These are phyloP conservation scores for Pogonognathellus flavescens DNA, from an alignment of 1,140 invertebrate genomes.

Conservation along the genomic window DNA sequence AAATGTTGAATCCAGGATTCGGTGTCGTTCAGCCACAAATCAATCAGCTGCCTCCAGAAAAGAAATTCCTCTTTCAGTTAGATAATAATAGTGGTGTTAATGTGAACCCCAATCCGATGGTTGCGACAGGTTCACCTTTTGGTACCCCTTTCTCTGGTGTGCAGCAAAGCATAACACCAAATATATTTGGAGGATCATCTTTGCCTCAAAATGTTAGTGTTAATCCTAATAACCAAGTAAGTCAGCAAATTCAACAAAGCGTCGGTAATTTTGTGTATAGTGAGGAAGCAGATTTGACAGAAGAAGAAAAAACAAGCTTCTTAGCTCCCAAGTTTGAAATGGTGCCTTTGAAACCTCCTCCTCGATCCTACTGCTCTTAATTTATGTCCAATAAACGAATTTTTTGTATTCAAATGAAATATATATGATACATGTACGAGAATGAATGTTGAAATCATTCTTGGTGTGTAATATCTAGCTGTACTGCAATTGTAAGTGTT, in stretches of 20 bases:
- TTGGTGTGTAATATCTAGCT: too few relatives aligned
- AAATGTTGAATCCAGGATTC: too few relatives aligned
- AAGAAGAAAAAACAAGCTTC: constrained; percentile 41
- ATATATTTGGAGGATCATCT: not conserved
- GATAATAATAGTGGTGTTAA: not conserved
- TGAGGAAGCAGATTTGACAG: constrained; percentile 40
- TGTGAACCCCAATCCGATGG: not conserved
- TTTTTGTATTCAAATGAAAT: too few relatives aligned
- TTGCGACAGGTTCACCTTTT: not conserved
- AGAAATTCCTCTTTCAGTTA: not conserved
- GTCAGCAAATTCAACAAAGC: not conserved
- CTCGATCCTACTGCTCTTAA: constrained; percentile 4
- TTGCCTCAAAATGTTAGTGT: not conserved
- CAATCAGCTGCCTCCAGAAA: not conserved
- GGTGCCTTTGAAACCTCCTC: constrained; percentile 52
- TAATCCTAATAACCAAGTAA: not conserved
- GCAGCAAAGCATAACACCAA: not conserved
- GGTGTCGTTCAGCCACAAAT: not conserved
- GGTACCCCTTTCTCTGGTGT: not conserved
- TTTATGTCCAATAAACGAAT: not conserved
- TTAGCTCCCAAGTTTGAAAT: constrained; percentile 2
- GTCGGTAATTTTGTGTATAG: constrained; percentile 49
- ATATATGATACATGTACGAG: too few relatives aligned
- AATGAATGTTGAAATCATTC: too few relatives aligned
- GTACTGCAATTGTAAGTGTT: too few relatives aligned